Conservation (phyloP, 2,113 vertebrate species). For the mouse (Mus musculus) region GRCm39 chrX:44061001-44061500, state of each 20-base stretch:
- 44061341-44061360: background rate
- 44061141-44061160: background rate
- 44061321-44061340: too few species aligned
- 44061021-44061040: background rate
- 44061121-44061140: background rate
- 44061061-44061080: background rate
- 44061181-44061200: background rate
- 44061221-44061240: background rate
- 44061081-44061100: background rate
- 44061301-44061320: background rate
- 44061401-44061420: background rate
- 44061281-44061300: background rate
- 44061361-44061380: background rate
- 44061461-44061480: background rate
- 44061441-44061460: background rate
- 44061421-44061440: background rate
- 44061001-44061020: background rate
- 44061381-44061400: background rate
- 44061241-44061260: background rate
- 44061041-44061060: background rate
- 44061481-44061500: too few species aligned
- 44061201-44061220: rapidly evolving
- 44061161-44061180: background rate
- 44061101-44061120: background rate
- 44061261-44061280: background rate